These are phyloP conservation scores for Poeciliopsis gracilis DNA, from an alignment of 2,797 vertebrate species.

Conservation along the genomic window DNA sequence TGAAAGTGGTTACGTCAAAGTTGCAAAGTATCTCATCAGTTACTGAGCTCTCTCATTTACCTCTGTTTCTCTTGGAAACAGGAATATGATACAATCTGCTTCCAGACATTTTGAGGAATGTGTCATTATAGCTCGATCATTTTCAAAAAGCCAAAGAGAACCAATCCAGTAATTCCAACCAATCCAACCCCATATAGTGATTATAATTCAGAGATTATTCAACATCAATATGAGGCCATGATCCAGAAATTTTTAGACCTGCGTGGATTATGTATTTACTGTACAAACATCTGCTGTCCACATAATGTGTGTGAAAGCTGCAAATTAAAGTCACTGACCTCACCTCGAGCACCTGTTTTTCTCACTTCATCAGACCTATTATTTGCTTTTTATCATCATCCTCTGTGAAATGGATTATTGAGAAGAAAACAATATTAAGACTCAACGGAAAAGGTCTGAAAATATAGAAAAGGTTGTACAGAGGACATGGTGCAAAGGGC, in stretches of 20 bases:
- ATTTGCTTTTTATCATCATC: slow-evolving; percentile 22
- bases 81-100: slow-evolving; percentile 44
- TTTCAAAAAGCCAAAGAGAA: slow-evolving; percentile 40
- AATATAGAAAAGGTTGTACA: slow-evolving; percentile 22
- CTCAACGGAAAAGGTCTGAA: background rate
- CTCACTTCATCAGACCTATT: slow-evolving; percentile 2
- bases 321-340: slow-evolving; percentile 15
- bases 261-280: slow-evolving; percentile 17
- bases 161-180: slow-evolving; percentile 20
- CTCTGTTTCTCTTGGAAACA: slow-evolving; percentile 30
- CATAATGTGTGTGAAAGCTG: slow-evolving; percentile 2
- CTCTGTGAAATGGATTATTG: background rate
- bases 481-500: slow-evolving; percentile 1
- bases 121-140: slow-evolving; percentile 51
- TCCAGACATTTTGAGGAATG: slow-evolving; percentile 47
- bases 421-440: background rate
- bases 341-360: slow-evolving; percentile 11
- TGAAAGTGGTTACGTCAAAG: slow-evolving; percentile 13
- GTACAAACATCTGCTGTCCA: slow-evolving; percentile 19
- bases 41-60: slow-evolving; percentile 23
- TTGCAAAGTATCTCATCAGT: slow-evolving; percentile 15
- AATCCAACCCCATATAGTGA: slow-evolving; percentile 29
- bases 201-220: slow-evolving; percentile 44
- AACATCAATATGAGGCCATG: slow-evolving; percentile 25
- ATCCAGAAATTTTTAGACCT: slow-evolving; percentile 15